Base-by-base conservation (phyloP, 2,113 vertebrate species). In the Micromys minutus region DNA sequence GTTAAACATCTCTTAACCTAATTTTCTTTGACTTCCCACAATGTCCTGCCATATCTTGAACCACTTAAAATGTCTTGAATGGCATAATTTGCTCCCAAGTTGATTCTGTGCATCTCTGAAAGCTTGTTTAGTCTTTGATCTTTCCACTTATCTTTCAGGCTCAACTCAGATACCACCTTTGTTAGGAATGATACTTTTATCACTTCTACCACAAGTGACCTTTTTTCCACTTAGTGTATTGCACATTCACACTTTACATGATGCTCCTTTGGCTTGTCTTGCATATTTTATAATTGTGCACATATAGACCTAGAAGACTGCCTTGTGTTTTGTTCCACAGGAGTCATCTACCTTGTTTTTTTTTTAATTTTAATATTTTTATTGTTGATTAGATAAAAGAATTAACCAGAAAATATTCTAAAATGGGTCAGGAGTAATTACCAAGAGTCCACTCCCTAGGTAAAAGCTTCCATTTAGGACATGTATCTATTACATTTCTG, bases 1-100 rank as follows among this genome's bases (percentile, higher is more conserved):
- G 15, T 95, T 92, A 86, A 95, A 74, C 22, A 74, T 79, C 83
- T 59, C 29, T 80, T 95, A 87, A 24, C 34, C 36, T 94, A 59
- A 81, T 80, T 75, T 47, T 75, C 26, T 61, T 89, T 50, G n/a
- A 3, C n/a, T 63, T 94, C 52, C 71, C 55, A 24, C 52, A n/a
- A 36, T 63, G 91, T 74, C 31, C 3, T 71, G 7, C 10, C 34
- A 50, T 77, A 67, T 88, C 59, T 61, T 87, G 72, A 91, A 74
- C 55, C 88, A 52, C 69, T 89, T 83, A 79, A 0, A 63, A n/a
- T 11, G 34, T 81, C 79, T 89, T 34, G 52, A 39, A 6, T 34
- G 10, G 50, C 61, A 39, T 76, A 34, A 93, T 36, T 83, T 91
- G 22, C n/a, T 90, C 75, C 84, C 5, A 76, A 8, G 24, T 6